These are phyloP conservation scores for Paratrypauchen microcephalus DNA, from an alignment of 2,797 vertebrate genomes.

Conservation along the genomic window DNA sequence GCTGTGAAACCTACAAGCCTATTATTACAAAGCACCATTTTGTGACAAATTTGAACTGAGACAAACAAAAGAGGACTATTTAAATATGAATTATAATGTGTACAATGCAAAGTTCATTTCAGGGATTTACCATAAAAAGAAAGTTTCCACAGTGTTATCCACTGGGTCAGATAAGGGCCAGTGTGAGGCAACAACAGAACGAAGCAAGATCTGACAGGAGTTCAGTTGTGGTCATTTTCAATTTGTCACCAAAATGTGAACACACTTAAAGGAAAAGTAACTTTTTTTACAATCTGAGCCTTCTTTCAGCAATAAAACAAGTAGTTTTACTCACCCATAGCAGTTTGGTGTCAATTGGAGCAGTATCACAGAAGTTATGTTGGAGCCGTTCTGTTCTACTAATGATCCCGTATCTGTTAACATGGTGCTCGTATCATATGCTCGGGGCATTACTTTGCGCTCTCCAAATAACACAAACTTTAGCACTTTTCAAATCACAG, in stretches of 20 bases:
- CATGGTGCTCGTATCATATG: no score
- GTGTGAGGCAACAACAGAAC: constrained; percentile 1
- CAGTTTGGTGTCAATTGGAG: no score
- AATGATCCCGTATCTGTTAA: no score
- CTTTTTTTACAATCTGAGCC: no score
- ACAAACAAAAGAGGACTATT: neutral
- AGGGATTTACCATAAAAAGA: neutral
- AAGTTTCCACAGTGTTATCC: constrained; percentile 25
- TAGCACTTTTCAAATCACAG: no score
- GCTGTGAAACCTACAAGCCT: neutral
- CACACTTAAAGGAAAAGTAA: no score
- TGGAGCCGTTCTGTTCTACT: no score
- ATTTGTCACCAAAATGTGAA: neutral
- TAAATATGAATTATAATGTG: neutral
- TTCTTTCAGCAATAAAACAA: no score
- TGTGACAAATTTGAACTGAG: neutral
- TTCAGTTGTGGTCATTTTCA: neutral
- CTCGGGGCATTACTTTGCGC: no score
- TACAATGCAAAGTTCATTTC: neutral
- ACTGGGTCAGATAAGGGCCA: neutral
- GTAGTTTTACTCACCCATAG: no score
- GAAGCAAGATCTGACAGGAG: neutral
- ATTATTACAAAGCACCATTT: neutral
- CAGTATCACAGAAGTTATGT: no score
- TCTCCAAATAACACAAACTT: no score